Base-by-base conservation (phyloP, 2,113 vertebrate species). In the Uropsilus gracilis region DNA sequence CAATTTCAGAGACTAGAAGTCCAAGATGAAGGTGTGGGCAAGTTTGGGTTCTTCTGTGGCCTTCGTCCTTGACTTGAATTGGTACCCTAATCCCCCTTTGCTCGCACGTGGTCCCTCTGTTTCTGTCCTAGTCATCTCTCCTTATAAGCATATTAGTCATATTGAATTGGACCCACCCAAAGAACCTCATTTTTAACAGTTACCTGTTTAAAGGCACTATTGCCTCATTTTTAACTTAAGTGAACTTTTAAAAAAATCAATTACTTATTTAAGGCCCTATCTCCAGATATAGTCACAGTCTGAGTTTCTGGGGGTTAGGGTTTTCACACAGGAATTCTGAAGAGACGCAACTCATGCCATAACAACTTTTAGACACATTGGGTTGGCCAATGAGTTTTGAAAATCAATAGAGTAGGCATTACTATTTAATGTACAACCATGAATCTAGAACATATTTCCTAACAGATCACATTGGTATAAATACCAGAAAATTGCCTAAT, bases 211-310 rank as follows among this genome's bases (percentile, higher is more conserved):
- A 17, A n/a, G n/a, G 32, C 61, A 24, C 7, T 28, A 8, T 61
- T 6, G n/a, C n/a, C 17, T 66, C 2, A 66, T 34, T 32, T 64
- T 66, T 34, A 66, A n/a, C 17, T 4, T 66, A 66, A 63, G 30
- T 63, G 61, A 34, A 32, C 32, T 66, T 94, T 89, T 17, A 85
- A n/a, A n/a, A n/a, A n/a, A 72, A 5, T 86, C 53, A 77, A 71
- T 48, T 59, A 53, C 28, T 12, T 82, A 17, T 55, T 63, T 39
- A 87, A 84, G 57, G 11, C 44, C 39, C 26, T 55, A 57, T 76
- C 13, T 81, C 48, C 91, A 92, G 90, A 88, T 37, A 55, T 14
- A 80, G 63, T 64, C 53, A 69, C 64, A 84, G 92, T 94, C 59
- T 50, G 39, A 94, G 34, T 8, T 30, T 90, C 26, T 68, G 34